Percentiles rank a stretch among this genome's conserved stretches.
Conservation (phyloP, 2,113 vertebrate genomes). For the Boleophthalmus pectinirostris region DNA sequence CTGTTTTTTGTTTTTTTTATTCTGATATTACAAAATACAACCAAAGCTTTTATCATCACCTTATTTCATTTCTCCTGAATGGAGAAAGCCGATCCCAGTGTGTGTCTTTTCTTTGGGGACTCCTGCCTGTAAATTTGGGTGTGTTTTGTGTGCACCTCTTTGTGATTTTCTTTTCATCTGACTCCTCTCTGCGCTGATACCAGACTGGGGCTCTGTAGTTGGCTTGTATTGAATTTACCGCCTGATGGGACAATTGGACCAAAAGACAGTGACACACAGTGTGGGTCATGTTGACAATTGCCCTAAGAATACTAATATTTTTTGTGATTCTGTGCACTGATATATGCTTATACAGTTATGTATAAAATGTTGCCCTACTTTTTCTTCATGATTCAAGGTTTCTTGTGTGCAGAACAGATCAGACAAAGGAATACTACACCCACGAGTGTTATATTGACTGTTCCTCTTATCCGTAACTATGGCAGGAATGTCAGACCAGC, state of each 20-base stretch:
- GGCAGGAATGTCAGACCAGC: not conserved
- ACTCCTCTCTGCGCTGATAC: not conserved
- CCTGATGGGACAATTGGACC: slow-evolving; percentile 27
- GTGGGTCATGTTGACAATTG: not conserved
- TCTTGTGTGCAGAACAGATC: not conserved
- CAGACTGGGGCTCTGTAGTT: slow-evolving; percentile 20
- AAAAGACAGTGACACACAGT: slow-evolving; percentile 16
- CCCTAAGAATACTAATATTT: slow-evolving; percentile 7
- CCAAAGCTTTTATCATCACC: not conserved
- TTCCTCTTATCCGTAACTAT: slow-evolving; percentile 2
- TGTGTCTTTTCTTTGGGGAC: not conserved
- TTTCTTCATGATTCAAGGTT: slow-evolving; percentile 3
- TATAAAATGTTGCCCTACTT: not conserved
- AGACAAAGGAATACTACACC: not conserved
- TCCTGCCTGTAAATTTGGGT: not conserved
- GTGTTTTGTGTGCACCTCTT: slow-evolving; percentile 5
- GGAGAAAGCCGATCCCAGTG: not conserved
- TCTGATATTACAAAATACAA: not conserved
- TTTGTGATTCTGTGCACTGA: not conserved
- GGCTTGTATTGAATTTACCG: slow-evolving; percentile 26
- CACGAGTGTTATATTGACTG: not conserved
- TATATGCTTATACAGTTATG: not conserved
- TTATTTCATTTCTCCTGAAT: not conserved
- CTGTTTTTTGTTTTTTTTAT: not conserved
- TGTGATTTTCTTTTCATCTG: slow-evolving; percentile 12